Percentiles rank a stretch among this genome's conserved stretches.
phyloP scores from a whole-genome alignment of 2,888 invertebrate genomes.

The Zootermopsis nevadensis region DNA sequence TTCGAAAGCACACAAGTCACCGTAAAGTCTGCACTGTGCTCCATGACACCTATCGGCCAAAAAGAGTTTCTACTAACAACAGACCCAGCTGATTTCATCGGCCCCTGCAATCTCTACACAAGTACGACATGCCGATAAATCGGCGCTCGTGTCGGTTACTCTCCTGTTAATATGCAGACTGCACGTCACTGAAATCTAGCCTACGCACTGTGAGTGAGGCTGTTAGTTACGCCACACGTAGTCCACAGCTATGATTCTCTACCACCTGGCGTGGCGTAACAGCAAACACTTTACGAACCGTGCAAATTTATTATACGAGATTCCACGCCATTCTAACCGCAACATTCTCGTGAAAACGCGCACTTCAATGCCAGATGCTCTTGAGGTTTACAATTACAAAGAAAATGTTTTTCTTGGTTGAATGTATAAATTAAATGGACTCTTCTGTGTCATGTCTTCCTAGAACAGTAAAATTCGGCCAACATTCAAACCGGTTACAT shows the following conservation, averaged over 20 bases:
- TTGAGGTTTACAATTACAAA: neutral
- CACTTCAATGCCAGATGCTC: neutral
- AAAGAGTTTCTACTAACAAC: too few relatives aligned
- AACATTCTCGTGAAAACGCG: neutral
- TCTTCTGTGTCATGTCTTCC: too few relatives aligned
- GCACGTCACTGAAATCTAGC: constrained; percentile 6
- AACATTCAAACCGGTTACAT: too few relatives aligned
- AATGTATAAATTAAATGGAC: neutral
- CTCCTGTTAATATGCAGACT: neutral
- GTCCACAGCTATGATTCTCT: neutral
- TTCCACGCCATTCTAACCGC: neutral
- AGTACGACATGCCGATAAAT: too few relatives aligned
- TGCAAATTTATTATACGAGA: constrained; percentile 22
- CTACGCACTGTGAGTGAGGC: neutral
- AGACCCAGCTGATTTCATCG: too few relatives aligned
- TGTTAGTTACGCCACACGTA: neutral
- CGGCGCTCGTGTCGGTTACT: too few relatives aligned
- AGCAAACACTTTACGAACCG: neutral
- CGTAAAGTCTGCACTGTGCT: too few relatives aligned
- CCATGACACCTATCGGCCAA: too few relatives aligned
- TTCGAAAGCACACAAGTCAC: too few relatives aligned
- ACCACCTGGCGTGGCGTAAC: neutral
- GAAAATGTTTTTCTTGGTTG: neutral
- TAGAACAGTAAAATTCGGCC: too few relatives aligned
- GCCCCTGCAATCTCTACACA: too few relatives aligned